Conservation (phyloP, 1,140 invertebrate genomes). For the Metaphire vulgaris region DNA sequence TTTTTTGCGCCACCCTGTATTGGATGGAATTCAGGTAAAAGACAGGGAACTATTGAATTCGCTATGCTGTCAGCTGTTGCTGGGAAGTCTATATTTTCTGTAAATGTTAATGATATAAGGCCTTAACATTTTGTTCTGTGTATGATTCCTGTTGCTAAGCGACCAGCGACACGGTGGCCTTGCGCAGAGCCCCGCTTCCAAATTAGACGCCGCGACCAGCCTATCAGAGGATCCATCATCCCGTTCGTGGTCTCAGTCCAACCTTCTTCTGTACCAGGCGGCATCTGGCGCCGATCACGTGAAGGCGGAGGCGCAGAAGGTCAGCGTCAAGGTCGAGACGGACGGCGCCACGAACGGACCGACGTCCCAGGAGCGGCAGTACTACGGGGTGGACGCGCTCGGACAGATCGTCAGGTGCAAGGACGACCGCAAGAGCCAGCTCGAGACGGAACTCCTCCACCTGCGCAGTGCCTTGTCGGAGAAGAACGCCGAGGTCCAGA, state of each 20-base stretch:
- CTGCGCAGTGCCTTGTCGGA: conserved; percentile 28
- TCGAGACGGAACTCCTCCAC: conserved; percentile 27
- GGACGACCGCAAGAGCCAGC: conserved; percentile 9
- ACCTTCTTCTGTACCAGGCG: not conserved
- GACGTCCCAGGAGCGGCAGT: not conserved
- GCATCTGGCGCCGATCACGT: not conserved
- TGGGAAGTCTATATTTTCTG: too few relatives aligned
- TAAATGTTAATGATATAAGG: too few relatives aligned
- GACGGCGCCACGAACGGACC: not conserved
- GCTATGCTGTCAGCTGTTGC: too few relatives aligned
- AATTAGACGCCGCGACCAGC: not conserved
- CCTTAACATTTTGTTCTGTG: too few relatives aligned
- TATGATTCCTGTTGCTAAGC: too few relatives aligned
- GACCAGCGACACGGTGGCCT: not conserved
- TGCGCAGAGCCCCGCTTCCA: not conserved
- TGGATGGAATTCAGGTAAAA: too few relatives aligned
- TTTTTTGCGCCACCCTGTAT: too few relatives aligned
- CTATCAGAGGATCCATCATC: too few relatives aligned
- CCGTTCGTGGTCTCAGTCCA: not conserved
- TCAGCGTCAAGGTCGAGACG: not conserved
- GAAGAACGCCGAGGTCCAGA: conserved; percentile 29
- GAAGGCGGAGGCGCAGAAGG: not conserved
- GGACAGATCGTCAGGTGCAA: not conserved
- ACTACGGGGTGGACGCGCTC: not conserved
- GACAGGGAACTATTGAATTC: too few relatives aligned